These are phyloP conservation scores for Henricia sp. DNA, from an alignment of 53 echinoderm and acorn worm genomes.

Conservation along the genomic window DNA sequence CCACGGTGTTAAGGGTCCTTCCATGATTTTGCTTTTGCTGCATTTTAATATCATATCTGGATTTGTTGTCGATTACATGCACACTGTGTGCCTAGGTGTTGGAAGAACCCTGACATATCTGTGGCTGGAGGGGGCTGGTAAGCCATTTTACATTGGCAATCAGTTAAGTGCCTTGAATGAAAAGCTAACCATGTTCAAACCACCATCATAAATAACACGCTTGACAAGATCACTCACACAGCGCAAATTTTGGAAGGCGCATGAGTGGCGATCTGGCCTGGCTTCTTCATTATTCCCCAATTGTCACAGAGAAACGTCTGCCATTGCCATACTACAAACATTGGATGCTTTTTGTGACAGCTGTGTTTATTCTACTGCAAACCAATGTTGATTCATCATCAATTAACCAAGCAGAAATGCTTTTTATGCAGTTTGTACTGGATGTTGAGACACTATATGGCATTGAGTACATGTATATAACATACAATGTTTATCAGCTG, in stretches of 20 bases:
- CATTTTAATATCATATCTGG: constrained; percentile 45
- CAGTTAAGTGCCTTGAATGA: neutral
- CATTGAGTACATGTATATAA: constrained; percentile 43
- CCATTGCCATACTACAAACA: constrained; percentile 5
- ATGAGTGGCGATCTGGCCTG: constrained; percentile 52
- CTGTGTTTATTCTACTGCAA: constrained; percentile 15
- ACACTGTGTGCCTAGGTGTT: constrained; percentile 55
- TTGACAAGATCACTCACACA: constrained; percentile 31
- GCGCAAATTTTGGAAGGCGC: constrained; percentile 49
- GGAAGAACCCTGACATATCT: constrained; percentile 27
- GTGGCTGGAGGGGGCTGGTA: constrained; percentile 11
- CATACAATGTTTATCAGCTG: constrained; percentile 56
- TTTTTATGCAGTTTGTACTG: constrained; percentile 44
- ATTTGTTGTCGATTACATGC: constrained; percentile 61
- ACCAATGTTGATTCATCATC: neutral
- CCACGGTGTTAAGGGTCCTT: constrained; percentile 40
- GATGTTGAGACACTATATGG: constrained; percentile 38
- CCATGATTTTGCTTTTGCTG: constrained; percentile 9
- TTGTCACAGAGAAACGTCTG: neutral
- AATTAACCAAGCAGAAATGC: constrained; percentile 25
- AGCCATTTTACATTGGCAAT: constrained; percentile 22
- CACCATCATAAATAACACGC: constrained; percentile 35
- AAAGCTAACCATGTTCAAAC: neutral
- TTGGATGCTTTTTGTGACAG: constrained; percentile 45
- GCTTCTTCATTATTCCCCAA: constrained; percentile 33